Conservation (phyloP, 2,888 invertebrate species). For the Apomyelois bistriatella region DNA sequence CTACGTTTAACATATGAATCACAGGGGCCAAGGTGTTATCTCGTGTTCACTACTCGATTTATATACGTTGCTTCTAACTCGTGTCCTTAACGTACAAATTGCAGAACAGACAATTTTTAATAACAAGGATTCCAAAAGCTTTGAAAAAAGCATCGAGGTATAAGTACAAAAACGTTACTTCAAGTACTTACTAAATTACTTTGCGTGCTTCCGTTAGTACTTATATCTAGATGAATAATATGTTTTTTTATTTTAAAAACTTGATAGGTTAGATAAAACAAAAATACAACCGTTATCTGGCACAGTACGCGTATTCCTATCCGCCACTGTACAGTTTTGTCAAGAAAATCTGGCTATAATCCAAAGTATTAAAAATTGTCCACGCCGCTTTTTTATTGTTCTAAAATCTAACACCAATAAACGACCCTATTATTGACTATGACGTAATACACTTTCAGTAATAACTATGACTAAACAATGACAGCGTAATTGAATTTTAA, state of each 20-base stretch:
- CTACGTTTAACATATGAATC: conserved; percentile 74
- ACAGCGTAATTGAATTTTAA: conserved; percentile 73
- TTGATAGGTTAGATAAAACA: no score
- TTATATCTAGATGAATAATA: no score
- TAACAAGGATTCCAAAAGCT: neutral
- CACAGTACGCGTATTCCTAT: no score
- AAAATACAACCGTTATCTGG: no score
- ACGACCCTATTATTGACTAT: conserved; percentile 34
- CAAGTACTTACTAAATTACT: no score
- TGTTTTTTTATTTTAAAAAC: no score
- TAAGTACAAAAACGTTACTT: no score
- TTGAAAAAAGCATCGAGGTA: no score
- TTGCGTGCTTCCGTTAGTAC: no score
- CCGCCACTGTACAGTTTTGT: no score
- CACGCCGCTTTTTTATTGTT: conserved; percentile 19
- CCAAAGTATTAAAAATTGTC: conserved; percentile 17
- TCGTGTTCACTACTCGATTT: conserved; percentile 52
- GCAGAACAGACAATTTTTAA: conserved; percentile 7
- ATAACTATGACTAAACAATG: conserved; percentile 52
- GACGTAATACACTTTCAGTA: conserved; percentile 28
- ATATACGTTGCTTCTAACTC: conserved; percentile 44
- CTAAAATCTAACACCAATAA: conserved; percentile 49
- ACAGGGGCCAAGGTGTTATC: conserved; percentile 73
- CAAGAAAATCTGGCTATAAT: neutral
- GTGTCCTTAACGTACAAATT: conserved; percentile 37